A percentile compares a stretch with the other conserved stretches of the same genome.
Evolutionary conservation across 2,888 invertebrate genomes (phyloP).

Genomic region (Limnephilus rhombicus): DNA sequence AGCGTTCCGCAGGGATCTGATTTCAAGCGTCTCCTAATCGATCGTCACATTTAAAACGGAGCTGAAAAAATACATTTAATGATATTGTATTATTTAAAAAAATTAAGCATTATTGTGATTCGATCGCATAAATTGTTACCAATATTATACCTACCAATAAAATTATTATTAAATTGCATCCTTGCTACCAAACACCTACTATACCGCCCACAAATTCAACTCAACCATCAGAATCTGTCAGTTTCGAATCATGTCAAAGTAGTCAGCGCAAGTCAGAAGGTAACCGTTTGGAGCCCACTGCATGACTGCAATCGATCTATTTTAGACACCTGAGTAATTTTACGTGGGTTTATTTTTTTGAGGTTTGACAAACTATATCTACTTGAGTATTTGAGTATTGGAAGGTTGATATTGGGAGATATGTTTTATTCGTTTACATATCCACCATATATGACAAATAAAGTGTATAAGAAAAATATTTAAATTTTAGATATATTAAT

Average conservation of each 20-base stretch:
- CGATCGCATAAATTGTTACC: not conserved
- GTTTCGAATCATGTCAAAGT: not conserved
- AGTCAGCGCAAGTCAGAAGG: not conserved
- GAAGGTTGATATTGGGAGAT: not conserved
- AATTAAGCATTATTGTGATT: no score
- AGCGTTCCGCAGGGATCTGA: not conserved
- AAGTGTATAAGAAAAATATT: no score
- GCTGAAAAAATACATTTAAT: no score
- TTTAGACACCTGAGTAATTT: not conserved
- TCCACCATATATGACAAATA: no score
- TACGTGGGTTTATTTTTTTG: not conserved
- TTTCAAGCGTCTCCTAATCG: not conserved
- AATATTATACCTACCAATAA: not conserved
- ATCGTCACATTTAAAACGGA: not conserved
- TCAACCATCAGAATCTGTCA: not conserved
- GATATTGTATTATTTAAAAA: no score
- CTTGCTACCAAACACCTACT: not conserved
- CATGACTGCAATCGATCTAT: not conserved
- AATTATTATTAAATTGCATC: not conserved
- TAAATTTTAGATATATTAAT: no score
- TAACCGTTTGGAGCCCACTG: not conserved
- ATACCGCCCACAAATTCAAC: not conserved
- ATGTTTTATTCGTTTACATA: no score
- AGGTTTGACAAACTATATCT: not conserved
- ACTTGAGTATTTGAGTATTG: not conserved